Base-by-base conservation (phyloP, 2,888 invertebrate genomes). In the Synergus umbraculus region DNA sequence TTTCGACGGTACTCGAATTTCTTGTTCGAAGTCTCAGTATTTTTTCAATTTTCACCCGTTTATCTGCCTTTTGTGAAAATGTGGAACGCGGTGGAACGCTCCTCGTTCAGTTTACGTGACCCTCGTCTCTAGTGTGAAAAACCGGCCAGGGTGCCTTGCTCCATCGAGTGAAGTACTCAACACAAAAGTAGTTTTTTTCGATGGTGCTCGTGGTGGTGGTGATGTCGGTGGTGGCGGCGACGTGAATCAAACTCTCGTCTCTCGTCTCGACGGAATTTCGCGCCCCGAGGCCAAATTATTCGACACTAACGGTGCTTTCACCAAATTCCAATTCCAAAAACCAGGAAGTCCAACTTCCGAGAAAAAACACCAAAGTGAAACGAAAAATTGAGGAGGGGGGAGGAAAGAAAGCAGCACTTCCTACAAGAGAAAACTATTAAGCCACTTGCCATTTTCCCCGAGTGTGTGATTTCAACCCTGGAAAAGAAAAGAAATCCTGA, bases 1-100 rank as follows among this genome's bases (percentile, higher is more conserved):
- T 83, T 78, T 79, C 78, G 78, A 79, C 80, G 81, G 78, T 79
- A 37, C 73, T 54, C 41, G 73, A 73, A 73, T 73, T 49, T 73
- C 29, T 63, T n/a, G 15, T 12, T 54, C 22, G n/a, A 15, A 4
- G n/a, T 15, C 15, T 13, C 46, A 73, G 73, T 73, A 54, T 73
- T 49, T 49, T 29, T 46, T 29, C 46, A 46, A 4, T 49, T 49
- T 29, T 54, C 37, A 54, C n/a, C 54, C 37, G 73, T 67, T 41
- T 15, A 43, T 22, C 43, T 66, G 12, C 73, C 54, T 12, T 37
- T 63, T 29, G 49, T 15, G 15, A 69, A 46, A 69, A 69, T 69
- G 69, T 69, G 69, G 49, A 69, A 46, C 69, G 49, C 49, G 46
- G 9, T 49, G 22, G 69, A 73, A 73, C 54, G 54, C n/a, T 49